phyloP scores from a whole-genome alignment of 2,888 invertebrate species.

The Dascillus cervinus region DNA sequence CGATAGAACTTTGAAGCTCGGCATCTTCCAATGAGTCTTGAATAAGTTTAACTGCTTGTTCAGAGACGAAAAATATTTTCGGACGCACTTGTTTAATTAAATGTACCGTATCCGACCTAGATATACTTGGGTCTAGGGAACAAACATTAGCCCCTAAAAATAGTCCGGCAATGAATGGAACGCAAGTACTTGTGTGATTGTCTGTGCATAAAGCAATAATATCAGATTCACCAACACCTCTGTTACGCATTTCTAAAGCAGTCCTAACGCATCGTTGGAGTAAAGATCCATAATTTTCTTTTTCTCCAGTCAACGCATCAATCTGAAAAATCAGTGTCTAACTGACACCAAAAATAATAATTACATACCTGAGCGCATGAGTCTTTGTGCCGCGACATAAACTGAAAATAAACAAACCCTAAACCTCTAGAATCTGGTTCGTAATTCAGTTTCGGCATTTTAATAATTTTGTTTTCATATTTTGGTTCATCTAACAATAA shows the following conservation, averaged over 20 bases:
- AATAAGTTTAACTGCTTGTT: conserved; percentile 13
- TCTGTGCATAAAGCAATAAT: conserved; percentile 44
- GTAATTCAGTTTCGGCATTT: conserved; percentile 1
- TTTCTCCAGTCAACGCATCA: conserved; percentile 6
- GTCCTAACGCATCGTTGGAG: conserved; percentile 15
- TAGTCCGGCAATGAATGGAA: conserved; percentile 44
- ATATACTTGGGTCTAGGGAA: conserved; percentile 27
- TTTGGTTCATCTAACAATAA: neutral
- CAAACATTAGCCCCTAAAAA: conserved; percentile 38
- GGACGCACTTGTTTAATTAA: conserved; percentile 21
- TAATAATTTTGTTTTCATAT: conserved; percentile 3
- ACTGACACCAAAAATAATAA: neutral
- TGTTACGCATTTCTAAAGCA: conserved; percentile 7
- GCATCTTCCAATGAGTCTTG: conserved; percentile 14
- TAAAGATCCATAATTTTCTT: conserved; percentile 37
- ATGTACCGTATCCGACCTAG: conserved; percentile 19
- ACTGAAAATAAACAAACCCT: conserved; percentile 6
- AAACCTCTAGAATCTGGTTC: conserved; percentile 8
- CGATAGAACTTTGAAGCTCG: conserved; percentile 12
- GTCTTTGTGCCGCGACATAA: conserved; percentile 4
- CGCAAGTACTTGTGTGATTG: conserved; percentile 40
- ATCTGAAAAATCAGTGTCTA: conserved; percentile 4
- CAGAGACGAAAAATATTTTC: conserved; percentile 9
- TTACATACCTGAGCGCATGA: conserved; percentile 8
- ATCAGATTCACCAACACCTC: conserved; percentile 40